Conservation (phyloP, 2,113 vertebrate species). For the Aramus guarauna region DNA sequence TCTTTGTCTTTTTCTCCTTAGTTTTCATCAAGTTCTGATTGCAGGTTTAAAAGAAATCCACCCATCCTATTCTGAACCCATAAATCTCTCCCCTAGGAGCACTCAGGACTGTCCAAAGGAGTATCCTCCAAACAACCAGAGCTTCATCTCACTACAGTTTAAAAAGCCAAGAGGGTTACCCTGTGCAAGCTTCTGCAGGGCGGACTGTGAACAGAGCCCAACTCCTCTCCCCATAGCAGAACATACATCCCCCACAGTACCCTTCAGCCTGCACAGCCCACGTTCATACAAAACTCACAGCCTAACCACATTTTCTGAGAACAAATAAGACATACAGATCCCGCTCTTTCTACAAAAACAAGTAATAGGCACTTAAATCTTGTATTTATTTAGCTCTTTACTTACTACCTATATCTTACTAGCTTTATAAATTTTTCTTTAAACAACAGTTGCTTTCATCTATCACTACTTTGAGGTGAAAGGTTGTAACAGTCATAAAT, state of each 20-base stretch:
- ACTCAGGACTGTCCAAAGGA: not conserved
- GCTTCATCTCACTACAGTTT: not conserved
- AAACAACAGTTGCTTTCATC: not conserved
- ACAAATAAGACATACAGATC: not conserved
- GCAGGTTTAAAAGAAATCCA: not conserved
- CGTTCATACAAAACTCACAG: not conserved
- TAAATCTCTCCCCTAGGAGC: not conserved
- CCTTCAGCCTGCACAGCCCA: not conserved
- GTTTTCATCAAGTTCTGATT: not conserved
- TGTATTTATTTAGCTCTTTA: not conserved
- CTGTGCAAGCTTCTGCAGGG: not conserved
- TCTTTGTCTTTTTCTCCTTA: not conserved
- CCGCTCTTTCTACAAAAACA: not conserved
- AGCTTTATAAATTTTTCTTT: not conserved
- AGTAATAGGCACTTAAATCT: not conserved
- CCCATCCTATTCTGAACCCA: not conserved
- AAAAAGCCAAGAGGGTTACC: not conserved
- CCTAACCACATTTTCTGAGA: not conserved
- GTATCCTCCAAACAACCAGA: not conserved
- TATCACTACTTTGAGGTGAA: not conserved
- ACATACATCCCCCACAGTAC: rapidly evolving
- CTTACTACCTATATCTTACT: not conserved
- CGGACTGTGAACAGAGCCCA: not conserved
- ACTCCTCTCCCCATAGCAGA: not conserved
- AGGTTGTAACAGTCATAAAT: not conserved